Base-by-base conservation (phyloP, 2,797 vertebrate genomes). In the Lepus oiostolus region DNA sequence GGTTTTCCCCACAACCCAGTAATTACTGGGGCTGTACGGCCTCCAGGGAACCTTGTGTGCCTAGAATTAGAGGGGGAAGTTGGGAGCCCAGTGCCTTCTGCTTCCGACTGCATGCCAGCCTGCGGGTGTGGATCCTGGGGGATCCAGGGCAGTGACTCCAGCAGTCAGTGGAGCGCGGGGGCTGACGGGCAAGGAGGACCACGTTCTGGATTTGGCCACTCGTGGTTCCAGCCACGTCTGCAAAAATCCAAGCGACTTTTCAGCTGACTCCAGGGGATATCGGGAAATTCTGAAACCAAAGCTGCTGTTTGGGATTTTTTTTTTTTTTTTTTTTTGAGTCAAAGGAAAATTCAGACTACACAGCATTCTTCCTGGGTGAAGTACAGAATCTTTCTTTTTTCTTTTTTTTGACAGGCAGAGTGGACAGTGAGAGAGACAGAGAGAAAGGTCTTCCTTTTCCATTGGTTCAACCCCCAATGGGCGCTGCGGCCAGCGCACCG, bases 231-330 rank as follows among this genome's bases (percentile, higher is more conserved):
- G 47, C 47, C 22, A 28, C 14, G 54, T 42, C 19, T 74, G 70
- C 76, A 4, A 54, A 94, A 74, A 7, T 26, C 30, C 67, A 50
- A 1, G 58, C 2, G 8, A 70, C 58, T 68, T 50, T 86, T 77
- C 10, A 28, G 52, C 67, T 24, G 42, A 81, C 58, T 85, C 4
- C 0, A 50, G 32, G 32, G 24, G 12, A 13, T 68, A 7, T 3
- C 22, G 24, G 47, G 67, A 94, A 47, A 88, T 17, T 50, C 67
- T 12, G 60, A 72, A 92, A 90, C 62, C 47, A 62, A 83, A 93
- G 4, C 3, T 35, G 54, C 52, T 14, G 68, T 6, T 65, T 4
- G 26, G 42, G 42, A 47, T 42, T 42, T 42, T 42, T 26, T 47
- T 35, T 65, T 90, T 71, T 28, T 19, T 38, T 7, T 42, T n/a